Evolutionary conservation across 2,797 vertebrate genomes (phyloP), one percentile per base, ranked within the genome.

Genomic region (Gymnopithys bicolor): DNA sequence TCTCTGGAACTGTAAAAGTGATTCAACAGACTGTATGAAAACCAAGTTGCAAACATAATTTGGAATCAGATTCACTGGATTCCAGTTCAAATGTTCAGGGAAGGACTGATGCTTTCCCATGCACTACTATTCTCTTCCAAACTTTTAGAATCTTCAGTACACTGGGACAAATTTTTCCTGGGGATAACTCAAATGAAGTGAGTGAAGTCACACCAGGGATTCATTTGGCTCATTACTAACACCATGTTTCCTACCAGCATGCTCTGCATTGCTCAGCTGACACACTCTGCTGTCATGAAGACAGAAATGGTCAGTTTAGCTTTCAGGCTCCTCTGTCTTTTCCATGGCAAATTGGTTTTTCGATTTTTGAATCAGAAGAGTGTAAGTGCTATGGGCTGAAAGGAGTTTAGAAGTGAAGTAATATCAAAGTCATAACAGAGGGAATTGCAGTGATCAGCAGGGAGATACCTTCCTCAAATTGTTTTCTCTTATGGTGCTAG

Each of bases 1-100:
- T 94, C 94, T 94, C 75, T 94, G 93, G 68, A 96, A 77, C 86
- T 90, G 90, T 90, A 83, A 74, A 94, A 94, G 37, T 91, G 74
- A 89, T 96, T 94, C 93, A 90, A 79, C 88, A 92, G 56, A 74
- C 35, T 56, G 9, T 83, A 90, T 78, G 66, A 82, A 90, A 96
- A 94, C 15, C 39, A 80, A 84, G 35, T 49, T 87, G 39, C 62
- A 96, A 94, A 75, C 53, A 33, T 83, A 88, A 66, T 84, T 90
- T 93, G 67, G 71, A 87, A 66, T 69, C 45, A 83, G 53, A 87
- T 58, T 89, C 35, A 52, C 43, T 53, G 66, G 48, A 86, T 84
- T 84, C 39, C 76, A 71, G 60, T 91, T 81, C 77, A 93, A 83
- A 87, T 56, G 49, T 84, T 69, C 8, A 0, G 70, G 53, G 27